Evolutionary conservation across 2,113 vertebrate genomes (phyloP).

Genomic region (Hippocampus comes): DNA sequence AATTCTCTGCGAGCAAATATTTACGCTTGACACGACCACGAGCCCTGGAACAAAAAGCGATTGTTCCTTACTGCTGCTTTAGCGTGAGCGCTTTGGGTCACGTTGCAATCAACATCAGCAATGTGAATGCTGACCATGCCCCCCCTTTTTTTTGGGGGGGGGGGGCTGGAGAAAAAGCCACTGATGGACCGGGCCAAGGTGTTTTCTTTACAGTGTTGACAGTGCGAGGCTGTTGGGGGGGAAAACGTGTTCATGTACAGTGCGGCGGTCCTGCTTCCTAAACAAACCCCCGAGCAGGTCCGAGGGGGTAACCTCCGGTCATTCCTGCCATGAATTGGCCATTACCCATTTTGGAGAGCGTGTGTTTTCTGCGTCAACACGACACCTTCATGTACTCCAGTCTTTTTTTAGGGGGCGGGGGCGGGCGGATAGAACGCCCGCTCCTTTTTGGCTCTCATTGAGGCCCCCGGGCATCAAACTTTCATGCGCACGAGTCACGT

Average conservation of each 20-base stretch:
- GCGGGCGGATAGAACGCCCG: not conserved
- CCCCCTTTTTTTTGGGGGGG: not conserved
- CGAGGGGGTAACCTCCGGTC: slow-evolving; percentile 42
- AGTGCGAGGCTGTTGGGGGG: not conserved
- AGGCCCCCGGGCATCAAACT: slow-evolving; percentile 6
- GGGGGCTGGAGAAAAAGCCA: not conserved
- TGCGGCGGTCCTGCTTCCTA: slow-evolving; percentile 39
- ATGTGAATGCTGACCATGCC: not conserved
- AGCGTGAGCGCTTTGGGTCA: not conserved
- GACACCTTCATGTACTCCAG: slow-evolving; percentile 2
- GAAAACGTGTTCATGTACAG: not conserved
- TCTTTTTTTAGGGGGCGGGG: not conserved
- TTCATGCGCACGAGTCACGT: slow-evolving; percentile 18
- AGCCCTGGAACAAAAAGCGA: not conserved
- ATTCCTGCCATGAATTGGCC: slow-evolving; percentile 36
- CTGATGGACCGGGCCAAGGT: not conserved
- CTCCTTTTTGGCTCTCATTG: not conserved
- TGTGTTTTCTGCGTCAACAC: slow-evolving; percentile 55
- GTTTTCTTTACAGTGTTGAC: slow-evolving; percentile 23
- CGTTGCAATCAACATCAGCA: not conserved
- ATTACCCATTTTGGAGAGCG: slow-evolving; percentile 13
- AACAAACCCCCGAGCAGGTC: slow-evolving; percentile 40
- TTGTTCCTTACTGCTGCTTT: not conserved
- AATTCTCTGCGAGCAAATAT: no score
- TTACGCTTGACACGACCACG: no score